Base-by-base conservation (phyloP, 2,888 invertebrate genomes). In the Drosophila recens region DNA sequence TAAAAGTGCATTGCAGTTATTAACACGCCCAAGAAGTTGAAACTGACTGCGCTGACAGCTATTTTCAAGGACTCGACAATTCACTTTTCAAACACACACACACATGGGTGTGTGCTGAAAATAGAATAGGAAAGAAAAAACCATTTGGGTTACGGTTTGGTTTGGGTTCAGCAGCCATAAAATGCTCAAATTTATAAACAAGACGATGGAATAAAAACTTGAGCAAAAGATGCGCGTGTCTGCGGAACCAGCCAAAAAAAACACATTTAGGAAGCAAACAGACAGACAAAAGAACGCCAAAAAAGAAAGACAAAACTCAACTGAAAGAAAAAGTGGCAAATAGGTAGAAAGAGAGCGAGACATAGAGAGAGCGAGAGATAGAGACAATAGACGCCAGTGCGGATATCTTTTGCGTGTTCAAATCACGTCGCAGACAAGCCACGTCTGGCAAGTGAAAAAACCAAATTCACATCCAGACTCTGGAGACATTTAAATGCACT, bases 341-440 rank as follows among this genome's bases (percentile, higher is more conserved):
- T 54, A 59, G 67, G 64, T 52, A 70, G 57, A 59, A 33, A 42
- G 27, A 45, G 52, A 43, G 33, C 40, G 27, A 56, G 23, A 27
- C 27, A 27, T 20, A 46, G 20, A 23, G 56, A 58, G n/a, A 4
- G n/a, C n/a, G n/a, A 27, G n/a, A 11, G 23, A 27, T 5, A 27
- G 38, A 11, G 10, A 40, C 11, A 61, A 70, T 66, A 69, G n/a
- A 43, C 17, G 27, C 65, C 63, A 62, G 62, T 67, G 65, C 76
- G 73, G 82, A 83, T 83, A 72, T 87, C 38, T 82, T 72, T 83
- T 88, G 70, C 86, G 80, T 72, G 82, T 83, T 74, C 88, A 68
- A 83, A 86, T 86, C 86, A 83, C 83, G 88, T 87, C 66, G 79
- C 82, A 83, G 81, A 86, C 81, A 66, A 45, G 73, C 64, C 83